phyloP scores from a whole-genome alignment of 2,888 invertebrate genomes.

The Tenthredo distinguenda region DNA sequence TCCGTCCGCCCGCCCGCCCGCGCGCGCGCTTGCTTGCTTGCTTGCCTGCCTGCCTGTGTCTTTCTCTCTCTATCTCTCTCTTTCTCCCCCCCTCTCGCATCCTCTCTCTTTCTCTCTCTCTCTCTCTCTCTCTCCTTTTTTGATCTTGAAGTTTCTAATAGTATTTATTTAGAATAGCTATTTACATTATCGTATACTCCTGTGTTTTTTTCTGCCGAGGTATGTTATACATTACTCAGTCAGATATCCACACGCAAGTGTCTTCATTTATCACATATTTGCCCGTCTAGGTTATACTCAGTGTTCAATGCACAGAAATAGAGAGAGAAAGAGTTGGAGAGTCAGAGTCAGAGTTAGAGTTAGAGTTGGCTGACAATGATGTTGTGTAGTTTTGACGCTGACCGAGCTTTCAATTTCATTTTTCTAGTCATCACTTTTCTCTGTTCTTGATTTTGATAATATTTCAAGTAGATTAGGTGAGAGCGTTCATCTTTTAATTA shows the following conservation, averaged over 20 bases:
- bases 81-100: too few relatives aligned
- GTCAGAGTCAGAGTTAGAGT: too few relatives aligned
- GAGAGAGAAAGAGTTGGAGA: neutral
- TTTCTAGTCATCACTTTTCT: neutral
- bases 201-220: neutral
- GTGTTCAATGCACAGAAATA: neutral
- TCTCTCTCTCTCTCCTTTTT: neutral
- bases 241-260: neutral
- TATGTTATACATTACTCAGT: neutral
- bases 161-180: neutral
- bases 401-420: neutral
- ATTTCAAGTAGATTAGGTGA: neutral
- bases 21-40: too few relatives aligned
- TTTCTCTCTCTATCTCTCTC: too few relatives aligned
- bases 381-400: neutral
- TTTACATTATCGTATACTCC: neutral
- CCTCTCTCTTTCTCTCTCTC: neutral
- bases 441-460: neutral
- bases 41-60: too few relatives aligned
- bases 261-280: constrained; percentile 27
- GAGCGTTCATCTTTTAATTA: neutral
- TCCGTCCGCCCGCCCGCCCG: too few relatives aligned
- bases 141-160: neutral
- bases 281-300: constrained; percentile 13
- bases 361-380: neutral